phyloP scores from a whole-genome alignment of 2,888 invertebrate species.

The Ichneumoninae sp. region DNA sequence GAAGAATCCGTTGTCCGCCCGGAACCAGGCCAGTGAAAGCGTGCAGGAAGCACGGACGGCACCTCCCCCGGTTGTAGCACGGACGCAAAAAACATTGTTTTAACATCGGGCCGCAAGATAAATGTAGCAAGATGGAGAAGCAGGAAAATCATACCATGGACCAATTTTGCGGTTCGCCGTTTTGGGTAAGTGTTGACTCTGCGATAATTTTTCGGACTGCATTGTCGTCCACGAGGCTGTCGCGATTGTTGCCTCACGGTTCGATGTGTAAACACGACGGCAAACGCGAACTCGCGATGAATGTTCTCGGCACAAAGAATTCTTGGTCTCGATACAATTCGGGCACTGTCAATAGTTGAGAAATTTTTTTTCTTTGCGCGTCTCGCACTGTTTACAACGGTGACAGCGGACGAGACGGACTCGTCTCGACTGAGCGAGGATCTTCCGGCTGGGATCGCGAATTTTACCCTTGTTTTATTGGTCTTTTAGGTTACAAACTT shows the following conservation, averaged over 20 bases:
- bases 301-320: not conserved
- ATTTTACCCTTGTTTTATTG: conserved; percentile 37
- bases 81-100: not conserved
- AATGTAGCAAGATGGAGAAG: conserved; percentile 84
- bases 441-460: not conserved
- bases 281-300: not conserved
- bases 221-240: not conserved
- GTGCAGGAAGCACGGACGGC: not conserved
- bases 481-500: conserved; percentile 89
- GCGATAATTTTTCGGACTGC: no score
- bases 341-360: not conserved
- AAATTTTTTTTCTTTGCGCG: no score
- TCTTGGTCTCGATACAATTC: not conserved
- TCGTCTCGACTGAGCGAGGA: not conserved
- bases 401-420: not conserved
- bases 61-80: not conserved
- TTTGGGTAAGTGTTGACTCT: conserved; percentile 90
- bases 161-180: conserved; percentile 91
- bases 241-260: not conserved
- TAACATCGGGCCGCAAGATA: conserved; percentile 51
- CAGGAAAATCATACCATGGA: conserved; percentile 88
- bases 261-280: not conserved
- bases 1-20: conserved; percentile 1
- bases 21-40: conserved; percentile 44
- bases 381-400: no score